phyloP scores from a whole-genome alignment of 1,140 invertebrate genomes.

The Eulimnadia texana region DNA sequence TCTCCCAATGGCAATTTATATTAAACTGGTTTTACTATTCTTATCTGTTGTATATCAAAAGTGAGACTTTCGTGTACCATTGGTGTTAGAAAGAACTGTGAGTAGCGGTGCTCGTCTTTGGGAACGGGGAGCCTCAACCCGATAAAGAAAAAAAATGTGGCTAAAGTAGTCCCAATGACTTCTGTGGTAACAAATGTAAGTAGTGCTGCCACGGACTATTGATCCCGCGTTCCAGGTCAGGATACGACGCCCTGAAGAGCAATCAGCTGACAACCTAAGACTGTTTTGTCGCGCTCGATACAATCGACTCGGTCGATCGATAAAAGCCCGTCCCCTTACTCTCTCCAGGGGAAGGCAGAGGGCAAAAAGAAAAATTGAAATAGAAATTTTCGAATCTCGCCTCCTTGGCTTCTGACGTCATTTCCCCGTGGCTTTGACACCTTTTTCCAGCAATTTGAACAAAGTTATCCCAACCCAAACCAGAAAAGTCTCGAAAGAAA shows the following conservation, averaged over 20 bases:
- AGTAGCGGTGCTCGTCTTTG: no score
- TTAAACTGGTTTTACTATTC: no score
- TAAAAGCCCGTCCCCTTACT: not conserved
- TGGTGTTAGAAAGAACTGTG: no score
- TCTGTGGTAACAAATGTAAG: not conserved
- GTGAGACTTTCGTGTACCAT: no score
- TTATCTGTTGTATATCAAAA: no score
- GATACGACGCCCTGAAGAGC: conserved; percentile 11
- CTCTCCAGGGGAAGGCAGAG: not conserved
- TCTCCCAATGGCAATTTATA: no score
- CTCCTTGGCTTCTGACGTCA: no score
- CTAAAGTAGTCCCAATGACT: not conserved
- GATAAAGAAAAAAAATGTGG: not conserved
- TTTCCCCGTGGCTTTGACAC: no score
- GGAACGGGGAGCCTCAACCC: no score
- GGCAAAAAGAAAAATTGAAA: not conserved
- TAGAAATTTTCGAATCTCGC: no score
- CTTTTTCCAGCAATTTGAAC: not conserved
- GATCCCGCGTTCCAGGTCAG: not conserved
- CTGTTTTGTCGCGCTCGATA: not conserved
- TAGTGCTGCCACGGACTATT: not conserved
- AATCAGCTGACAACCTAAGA: conserved; percentile 13
- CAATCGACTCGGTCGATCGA: not conserved
- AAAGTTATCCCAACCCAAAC: not conserved
- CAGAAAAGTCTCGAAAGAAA: not conserved